A percentile compares a stretch with the other conserved stretches of the same genome.
Evolutionary conservation across 2,888 invertebrate species (phyloP).

Genomic region (Lingula anatina): DNA sequence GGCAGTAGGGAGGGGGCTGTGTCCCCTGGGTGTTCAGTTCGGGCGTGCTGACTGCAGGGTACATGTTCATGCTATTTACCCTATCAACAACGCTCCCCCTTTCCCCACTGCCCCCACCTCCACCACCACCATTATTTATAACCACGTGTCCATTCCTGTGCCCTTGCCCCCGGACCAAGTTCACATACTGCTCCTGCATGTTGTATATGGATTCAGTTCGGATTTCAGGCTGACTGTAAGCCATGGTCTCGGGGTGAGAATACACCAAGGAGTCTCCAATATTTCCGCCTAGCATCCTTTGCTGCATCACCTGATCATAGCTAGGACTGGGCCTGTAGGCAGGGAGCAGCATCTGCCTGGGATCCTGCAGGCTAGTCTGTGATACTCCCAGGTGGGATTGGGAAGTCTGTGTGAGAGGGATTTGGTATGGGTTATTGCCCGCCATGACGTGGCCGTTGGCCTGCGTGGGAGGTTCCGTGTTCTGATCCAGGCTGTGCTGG

Average conservation of each 20-base stretch:
- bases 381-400: no score
- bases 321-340: conserved; percentile 77
- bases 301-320: conserved; percentile 88
- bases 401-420: conserved; percentile 5
- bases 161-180: background rate
- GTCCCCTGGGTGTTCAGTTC: conserved; percentile 39
- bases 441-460: no score
- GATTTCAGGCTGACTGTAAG: conserved; percentile 42
- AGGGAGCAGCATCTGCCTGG: conserved; percentile 39
- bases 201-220: background rate
- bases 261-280: conserved; percentile 15
- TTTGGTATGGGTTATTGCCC: conserved; percentile 1
- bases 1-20: conserved; percentile 25
- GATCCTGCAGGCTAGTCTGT: no score
- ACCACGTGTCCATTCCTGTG: background rate
- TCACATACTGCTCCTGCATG: background rate
- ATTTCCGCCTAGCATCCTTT: conserved; percentile 41
- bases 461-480: background rate
- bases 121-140: no score
- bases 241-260: conserved; percentile 18
- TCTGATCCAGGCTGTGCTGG: conserved; percentile 28
- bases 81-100: conserved; percentile 23
- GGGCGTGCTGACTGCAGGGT: conserved; percentile 50
- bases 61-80: conserved; percentile 35
- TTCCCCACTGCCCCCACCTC: background rate